Evolutionary conservation across 2,113 vertebrate species (phyloP).

Genomic region (Eptesicus fuscus): DNA sequence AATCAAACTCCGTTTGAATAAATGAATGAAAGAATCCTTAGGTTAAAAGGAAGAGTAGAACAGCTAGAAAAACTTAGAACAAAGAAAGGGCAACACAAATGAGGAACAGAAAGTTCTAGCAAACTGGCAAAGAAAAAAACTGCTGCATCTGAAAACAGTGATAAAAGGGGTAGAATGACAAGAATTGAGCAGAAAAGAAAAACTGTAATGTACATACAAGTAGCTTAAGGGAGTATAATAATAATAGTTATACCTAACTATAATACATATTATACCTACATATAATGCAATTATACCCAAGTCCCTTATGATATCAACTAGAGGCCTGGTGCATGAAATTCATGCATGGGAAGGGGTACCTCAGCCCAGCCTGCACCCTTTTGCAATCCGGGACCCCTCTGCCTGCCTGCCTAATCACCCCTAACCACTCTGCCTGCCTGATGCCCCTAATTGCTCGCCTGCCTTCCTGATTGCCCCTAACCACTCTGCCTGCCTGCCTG

Average conservation of each 20-base stretch:
- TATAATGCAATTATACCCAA: neutral
- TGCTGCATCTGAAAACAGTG: neutral
- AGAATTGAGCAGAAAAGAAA: neutral
- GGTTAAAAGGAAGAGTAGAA: conserved; percentile 17
- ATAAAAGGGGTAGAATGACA: neutral
- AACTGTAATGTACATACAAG: neutral
- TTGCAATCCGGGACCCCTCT: no score
- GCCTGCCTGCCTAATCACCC: no score
- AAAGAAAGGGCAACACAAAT: neutral
- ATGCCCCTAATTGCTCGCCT: no score
- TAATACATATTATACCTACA: neutral
- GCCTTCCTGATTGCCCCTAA: no score
- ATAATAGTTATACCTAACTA: neutral
- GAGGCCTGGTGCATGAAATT: no score
- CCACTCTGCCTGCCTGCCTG: no score
- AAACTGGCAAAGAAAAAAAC: neutral
- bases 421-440: no score
- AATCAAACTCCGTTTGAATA: neutral
- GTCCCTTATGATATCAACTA: neutral
- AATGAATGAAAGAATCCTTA: neutral
- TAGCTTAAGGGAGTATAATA: neutral
- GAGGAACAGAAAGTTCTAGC: neutral
- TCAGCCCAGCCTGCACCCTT: no score
- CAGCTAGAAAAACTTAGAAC: neutral
- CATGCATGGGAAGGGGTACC: no score